Conservation (phyloP, 2,113 vertebrate genomes). For the Pomatorhinus ruficollis region DNA sequence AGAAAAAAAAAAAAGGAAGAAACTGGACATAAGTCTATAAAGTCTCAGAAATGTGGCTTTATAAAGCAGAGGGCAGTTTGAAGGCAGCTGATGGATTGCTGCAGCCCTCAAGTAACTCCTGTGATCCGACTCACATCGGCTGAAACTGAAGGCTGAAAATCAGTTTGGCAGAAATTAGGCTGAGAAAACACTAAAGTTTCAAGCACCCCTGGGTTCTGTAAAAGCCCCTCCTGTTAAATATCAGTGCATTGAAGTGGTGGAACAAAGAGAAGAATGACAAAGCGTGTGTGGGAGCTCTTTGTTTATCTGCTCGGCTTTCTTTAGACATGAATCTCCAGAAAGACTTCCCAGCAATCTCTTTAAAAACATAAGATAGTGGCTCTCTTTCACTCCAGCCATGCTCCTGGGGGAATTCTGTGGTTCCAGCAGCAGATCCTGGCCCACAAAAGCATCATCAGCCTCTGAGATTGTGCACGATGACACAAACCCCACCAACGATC, state of each 20-base stretch:
- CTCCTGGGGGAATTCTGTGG: background rate
- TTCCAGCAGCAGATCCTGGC: background rate
- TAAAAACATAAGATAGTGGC: background rate
- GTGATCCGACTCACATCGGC: background rate
- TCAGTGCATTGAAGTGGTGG: background rate
- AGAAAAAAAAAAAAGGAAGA: background rate
- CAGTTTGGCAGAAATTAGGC: background rate
- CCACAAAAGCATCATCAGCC: background rate
- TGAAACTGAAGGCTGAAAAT: background rate
- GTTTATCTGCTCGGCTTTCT: background rate
- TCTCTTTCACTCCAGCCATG: background rate
- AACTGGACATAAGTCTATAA: background rate
- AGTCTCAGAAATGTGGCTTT: background rate
- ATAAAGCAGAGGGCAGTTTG: background rate
- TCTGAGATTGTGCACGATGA: background rate
- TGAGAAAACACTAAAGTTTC: background rate
- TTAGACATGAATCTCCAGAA: background rate
- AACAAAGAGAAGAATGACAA: background rate
- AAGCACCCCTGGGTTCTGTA: background rate
- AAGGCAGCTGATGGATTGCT: background rate
- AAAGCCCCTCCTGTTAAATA: background rate
- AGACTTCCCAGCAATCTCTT: background rate
- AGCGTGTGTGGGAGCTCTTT: background rate
- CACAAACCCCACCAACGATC: background rate
- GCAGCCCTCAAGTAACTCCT: background rate